Conservation (phyloP, 2,888 invertebrate species). For the Petrophora chlorosata region DNA sequence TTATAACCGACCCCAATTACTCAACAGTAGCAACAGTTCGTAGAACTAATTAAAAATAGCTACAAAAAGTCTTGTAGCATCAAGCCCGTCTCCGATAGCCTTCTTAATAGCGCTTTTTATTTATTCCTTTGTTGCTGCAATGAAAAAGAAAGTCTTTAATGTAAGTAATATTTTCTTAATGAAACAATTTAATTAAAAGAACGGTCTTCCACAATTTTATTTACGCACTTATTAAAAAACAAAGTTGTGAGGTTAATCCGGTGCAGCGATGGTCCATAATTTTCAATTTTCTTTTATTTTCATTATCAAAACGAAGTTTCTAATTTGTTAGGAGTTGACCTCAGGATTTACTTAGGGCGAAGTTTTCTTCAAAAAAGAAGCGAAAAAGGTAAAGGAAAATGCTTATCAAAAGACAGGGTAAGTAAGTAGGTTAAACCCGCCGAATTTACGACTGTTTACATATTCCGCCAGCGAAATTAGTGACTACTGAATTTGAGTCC, state of each 20-base stretch:
- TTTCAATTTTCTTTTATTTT: conserved; percentile 27
- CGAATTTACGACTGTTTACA: background rate
- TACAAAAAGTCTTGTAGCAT: conserved; percentile 18
- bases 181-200: conserved; percentile 34
- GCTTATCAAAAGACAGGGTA: background rate
- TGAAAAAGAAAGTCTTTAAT: conserved; percentile 18
- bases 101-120: conserved; percentile 27
- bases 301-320: conserved; percentile 23
- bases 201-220: conserved; percentile 27
- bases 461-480: no score
- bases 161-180: conserved; percentile 34
- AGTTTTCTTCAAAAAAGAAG: conserved; percentile 1
- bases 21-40: conserved; percentile 4
- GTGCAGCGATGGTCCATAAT: conserved; percentile 21
- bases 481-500: no score
- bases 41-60: conserved; percentile 14
- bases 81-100: conserved; percentile 25
- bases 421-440: background rate
- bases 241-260: conserved; percentile 21
- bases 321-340: conserved; percentile 24
- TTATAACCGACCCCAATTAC: conserved; percentile 13
- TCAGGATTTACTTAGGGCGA: conserved; percentile 10
- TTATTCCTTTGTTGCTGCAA: conserved; percentile 24
- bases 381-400: background rate
- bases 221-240: conserved; percentile 28